phyloP scores from a whole-genome alignment of 2,113 vertebrate species.

The Glaucidium brasilianum region DNA sequence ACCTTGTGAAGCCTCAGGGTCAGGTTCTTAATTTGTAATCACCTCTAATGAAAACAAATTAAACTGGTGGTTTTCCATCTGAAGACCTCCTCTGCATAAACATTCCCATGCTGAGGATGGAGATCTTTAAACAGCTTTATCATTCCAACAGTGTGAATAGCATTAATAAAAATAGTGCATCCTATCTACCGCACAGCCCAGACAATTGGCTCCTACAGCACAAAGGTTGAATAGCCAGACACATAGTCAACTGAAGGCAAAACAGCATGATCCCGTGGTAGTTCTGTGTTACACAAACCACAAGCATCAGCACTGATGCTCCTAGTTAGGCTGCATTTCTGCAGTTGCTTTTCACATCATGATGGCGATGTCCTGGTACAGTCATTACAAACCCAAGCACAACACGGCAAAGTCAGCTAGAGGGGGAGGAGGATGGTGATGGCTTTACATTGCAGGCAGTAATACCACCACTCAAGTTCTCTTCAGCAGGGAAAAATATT shows the following conservation, averaged over 20 bases:
- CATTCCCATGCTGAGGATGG: background rate
- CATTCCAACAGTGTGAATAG: background rate
- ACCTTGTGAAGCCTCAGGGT: background rate
- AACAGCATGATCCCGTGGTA: background rate
- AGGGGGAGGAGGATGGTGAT: background rate
- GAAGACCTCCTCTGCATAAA: background rate
- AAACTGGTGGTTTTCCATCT: background rate
- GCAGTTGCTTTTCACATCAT: background rate
- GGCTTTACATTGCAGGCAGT: background rate
- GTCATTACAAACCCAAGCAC: background rate
- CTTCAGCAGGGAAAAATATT: background rate
- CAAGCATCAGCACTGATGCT: background rate
- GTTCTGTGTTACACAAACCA: background rate
- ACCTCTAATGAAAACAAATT: background rate
- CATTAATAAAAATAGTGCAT: background rate
- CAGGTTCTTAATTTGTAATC: background rate
- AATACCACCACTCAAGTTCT: background rate
- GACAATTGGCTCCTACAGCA: background rate
- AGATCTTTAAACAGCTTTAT: background rate
- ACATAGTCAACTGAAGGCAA: background rate
- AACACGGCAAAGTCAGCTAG: accelerated
- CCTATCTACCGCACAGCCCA: accelerated
- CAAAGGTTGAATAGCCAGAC: background rate
- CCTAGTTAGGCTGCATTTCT: background rate
- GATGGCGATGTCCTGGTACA: background rate